These are phyloP conservation scores for Galaxea fascicularis DNA, from an alignment of 92 coral and sea anemone species.

Conservation along the genomic window DNA sequence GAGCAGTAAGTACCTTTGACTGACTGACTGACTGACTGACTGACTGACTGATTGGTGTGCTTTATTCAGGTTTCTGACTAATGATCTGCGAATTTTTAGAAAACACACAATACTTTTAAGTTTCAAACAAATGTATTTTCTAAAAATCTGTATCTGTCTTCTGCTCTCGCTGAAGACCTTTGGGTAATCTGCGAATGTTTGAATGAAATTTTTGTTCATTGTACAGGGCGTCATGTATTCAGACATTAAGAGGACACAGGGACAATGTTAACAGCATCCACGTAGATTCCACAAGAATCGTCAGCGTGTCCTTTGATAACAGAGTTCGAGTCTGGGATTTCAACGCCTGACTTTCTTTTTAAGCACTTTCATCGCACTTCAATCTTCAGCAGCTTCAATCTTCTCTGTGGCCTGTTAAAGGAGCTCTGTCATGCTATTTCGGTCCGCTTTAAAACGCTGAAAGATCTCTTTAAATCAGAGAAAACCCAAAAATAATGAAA, in stretches of 20 bases:
- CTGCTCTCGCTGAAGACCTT: too few species aligned
- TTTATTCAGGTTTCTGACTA: background rate
- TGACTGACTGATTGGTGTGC: background rate
- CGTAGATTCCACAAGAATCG: constrained; percentile 87
- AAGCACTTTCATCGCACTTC: background rate
- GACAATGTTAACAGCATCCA: constrained; percentile 90
- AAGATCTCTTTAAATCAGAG: too few species aligned
- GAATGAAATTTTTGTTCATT: background rate
- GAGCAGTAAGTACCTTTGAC: constrained; percentile 68
- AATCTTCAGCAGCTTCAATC: too few species aligned
- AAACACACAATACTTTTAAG: too few species aligned
- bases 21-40: constrained; percentile 1
- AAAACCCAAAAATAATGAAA: too few species aligned
- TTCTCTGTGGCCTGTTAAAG: too few species aligned
- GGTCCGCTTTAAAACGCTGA: too few species aligned
- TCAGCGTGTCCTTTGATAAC: constrained; percentile 90
- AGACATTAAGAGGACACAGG: constrained; percentile 84
- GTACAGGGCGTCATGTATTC: constrained; percentile 85
- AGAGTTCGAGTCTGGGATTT: constrained; percentile 92
- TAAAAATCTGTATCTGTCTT: too few species aligned
- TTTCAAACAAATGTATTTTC: too few species aligned
- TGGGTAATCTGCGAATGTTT: background rate
- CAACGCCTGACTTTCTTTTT: constrained; percentile 56
- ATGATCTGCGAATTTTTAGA: too few species aligned
- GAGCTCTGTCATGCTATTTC: too few species aligned